These are phyloP conservation scores for Stictonetta naevosa DNA, from an alignment of 2,113 vertebrate species.

Conservation along the genomic window DNA sequence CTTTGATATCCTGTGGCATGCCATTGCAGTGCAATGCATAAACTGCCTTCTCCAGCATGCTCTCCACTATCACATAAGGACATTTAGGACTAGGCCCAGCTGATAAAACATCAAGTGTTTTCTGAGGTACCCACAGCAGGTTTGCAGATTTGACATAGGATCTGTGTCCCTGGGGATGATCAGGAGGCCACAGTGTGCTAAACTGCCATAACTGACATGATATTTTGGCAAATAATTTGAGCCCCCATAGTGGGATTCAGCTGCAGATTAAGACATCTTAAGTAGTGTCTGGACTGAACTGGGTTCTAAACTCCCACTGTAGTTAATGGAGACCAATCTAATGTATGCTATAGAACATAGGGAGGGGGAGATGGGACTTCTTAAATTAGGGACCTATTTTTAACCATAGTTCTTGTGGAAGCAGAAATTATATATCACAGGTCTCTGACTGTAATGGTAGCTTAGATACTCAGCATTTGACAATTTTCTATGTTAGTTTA, in stretches of 20 bases:
- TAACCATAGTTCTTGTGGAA: accelerated
- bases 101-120: not conserved
- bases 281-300: not conserved
- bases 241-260: not conserved
- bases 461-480: not conserved
- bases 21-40: not conserved
- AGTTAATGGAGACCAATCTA: not conserved
- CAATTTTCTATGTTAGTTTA: accelerated
- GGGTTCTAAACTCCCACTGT: not conserved
- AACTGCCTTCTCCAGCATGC: not conserved
- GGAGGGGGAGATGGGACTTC: not conserved
- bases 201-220: not conserved
- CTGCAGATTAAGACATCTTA: not conserved
- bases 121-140: not conserved
- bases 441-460: not conserved
- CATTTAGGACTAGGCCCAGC: not conserved
- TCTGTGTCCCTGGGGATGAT: accelerated
- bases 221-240: not conserved
- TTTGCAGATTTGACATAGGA: not conserved
- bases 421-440: not conserved
- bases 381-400: not conserved
- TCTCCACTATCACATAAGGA: not conserved
- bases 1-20: not conserved
- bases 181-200: not conserved
- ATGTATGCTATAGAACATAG: not conserved